Evolutionary conservation across 1,140 invertebrate genomes (phyloP), one percentile per base, ranked within the genome.

Genomic region (Charaxes varanes): DNA sequence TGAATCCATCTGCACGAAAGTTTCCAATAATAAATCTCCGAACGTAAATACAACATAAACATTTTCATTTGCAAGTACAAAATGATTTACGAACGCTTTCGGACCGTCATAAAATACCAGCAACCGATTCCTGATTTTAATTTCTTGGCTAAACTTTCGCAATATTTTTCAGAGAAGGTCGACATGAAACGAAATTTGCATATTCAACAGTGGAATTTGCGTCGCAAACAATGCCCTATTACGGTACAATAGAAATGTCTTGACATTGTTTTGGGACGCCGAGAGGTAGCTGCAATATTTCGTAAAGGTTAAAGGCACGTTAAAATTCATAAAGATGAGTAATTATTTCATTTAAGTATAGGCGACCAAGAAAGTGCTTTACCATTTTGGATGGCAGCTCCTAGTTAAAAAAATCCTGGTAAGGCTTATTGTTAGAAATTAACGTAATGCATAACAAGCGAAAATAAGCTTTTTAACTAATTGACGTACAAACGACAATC

Each of bases 171-270:
- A 49, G 33, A 54, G 48, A 58, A 56, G 67, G 66, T 66, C 62
- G 61, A 49, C 52, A 43, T 47, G 45, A 51, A 61, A 55, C 51
- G 63, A 58, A 64, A 76, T 77, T 71, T 77, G 59, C 69, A 73
- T 77, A 77, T 77, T 73, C 67, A 67, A 53, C 62, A 62, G 60
- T 72, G 58, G 68, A 68, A 76, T 76, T 69, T 67, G 69, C 69
- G 67, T 71, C 67, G 66, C 64, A 77, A 77, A 73, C 72, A 77
- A 71, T 77, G 61, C 64, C 58, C 65, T 71, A 73, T 71, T 69
- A 77, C 54, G 67, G 57, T 62, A 71, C 67, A 77, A 73, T 73
- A 63, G 61, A 63, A 77, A 73, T 73, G 65, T 76, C 63, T 68
- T 70, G 61, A 70, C 59, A 64, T 62, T 67, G 60, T 68, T 59